Base-by-base conservation (phyloP, 2,797 vertebrate genomes). In the Antennarius maculatus region DNA sequence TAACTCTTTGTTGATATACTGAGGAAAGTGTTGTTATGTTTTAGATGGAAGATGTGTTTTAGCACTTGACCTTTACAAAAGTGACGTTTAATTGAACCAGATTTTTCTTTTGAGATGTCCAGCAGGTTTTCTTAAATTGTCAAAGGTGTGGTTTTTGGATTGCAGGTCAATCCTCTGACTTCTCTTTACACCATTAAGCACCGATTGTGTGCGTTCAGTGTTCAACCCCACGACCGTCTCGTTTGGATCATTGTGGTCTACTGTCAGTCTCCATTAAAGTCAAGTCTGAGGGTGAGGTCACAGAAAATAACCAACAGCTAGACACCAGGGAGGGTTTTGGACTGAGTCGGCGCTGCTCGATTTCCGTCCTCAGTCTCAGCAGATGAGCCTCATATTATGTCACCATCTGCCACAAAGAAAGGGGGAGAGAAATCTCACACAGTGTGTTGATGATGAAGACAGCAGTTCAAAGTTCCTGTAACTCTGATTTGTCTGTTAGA, bases 231-330 rank as follows among this genome's bases (percentile, higher is more conserved):
- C 55, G 27, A 73, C 65, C 65, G 77, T 84, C 75, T 81, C 54
- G 59, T 83, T 70, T 76, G 82, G 83, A 76, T 89, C 83, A 85
- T 88, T 87, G 81, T 80, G 77, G 88, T 89, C 89, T 81, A 79
- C 75, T 85, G 88, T 89, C 86, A 82, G 69, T 62, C 58, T 66
- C 60, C 54, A 85, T 92, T 85, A 82, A 54, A 80, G 56, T 89
- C 76, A 86, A 66, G 63, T 18, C 5, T 54, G 64, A 64, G 74
- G 62, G 50, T 61, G 71, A 80, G 74, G 74, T 71, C 62, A 46
- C 65, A 73, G 71, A 81, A 90, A 90, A 92, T 74, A 89, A 85
- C 85, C 87, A 54, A 66, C 74, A 89, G 86, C 85, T 50, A 85
- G 80, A 71, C 58, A 41, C 37, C 58, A 43, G 50, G 68, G 72